These are phyloP conservation scores for Catharus bicknelli DNA, from an alignment of 2,113 vertebrate species.

Conservation along the genomic window DNA sequence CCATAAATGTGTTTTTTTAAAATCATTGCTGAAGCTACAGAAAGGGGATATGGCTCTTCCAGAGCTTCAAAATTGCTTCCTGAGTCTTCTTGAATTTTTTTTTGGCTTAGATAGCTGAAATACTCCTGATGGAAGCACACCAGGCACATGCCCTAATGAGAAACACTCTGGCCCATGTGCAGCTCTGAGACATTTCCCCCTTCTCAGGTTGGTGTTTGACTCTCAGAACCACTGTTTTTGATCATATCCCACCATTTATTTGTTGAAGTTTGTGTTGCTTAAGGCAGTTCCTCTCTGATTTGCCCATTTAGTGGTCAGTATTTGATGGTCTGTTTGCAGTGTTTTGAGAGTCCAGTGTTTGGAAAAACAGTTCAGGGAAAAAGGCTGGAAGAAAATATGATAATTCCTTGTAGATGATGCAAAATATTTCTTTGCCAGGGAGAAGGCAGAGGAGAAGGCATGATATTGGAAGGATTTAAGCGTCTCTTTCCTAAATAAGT, in stretches of 20 bases:
- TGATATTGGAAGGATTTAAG: slow-evolving; percentile 56
- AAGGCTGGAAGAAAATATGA: slow-evolving; percentile 73
- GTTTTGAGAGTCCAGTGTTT: slow-evolving; percentile 76
- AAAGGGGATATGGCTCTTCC: slow-evolving; percentile 6
- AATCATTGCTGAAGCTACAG: slow-evolving; percentile 8
- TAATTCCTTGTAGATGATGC: slow-evolving; percentile 75
- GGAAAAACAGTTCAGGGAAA: slow-evolving; percentile 61
- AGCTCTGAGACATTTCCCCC: background rate
- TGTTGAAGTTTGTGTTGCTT: slow-evolving; percentile 63
- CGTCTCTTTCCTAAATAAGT: slow-evolving; percentile 42
- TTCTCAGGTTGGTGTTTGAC: slow-evolving; percentile 69
- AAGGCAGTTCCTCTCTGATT: slow-evolving; percentile 77
- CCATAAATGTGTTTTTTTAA: background rate
- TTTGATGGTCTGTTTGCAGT: slow-evolving; percentile 93
- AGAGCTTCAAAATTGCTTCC: slow-evolving; percentile 46
- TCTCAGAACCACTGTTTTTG: slow-evolving; percentile 72
- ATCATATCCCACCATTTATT: slow-evolving; percentile 68
- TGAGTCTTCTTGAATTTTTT: background rate
- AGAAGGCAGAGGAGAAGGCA: background rate
- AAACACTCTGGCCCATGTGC: slow-evolving; percentile 25
- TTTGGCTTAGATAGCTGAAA: slow-evolving; percentile 31
- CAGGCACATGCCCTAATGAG: slow-evolving; percentile 19
- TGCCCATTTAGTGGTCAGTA: slow-evolving; percentile 76
- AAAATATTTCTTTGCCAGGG: slow-evolving; percentile 37
- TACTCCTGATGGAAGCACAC: background rate